Conservation (phyloP, 2,888 invertebrate genomes). For the Drosophila eohydei region DNA sequence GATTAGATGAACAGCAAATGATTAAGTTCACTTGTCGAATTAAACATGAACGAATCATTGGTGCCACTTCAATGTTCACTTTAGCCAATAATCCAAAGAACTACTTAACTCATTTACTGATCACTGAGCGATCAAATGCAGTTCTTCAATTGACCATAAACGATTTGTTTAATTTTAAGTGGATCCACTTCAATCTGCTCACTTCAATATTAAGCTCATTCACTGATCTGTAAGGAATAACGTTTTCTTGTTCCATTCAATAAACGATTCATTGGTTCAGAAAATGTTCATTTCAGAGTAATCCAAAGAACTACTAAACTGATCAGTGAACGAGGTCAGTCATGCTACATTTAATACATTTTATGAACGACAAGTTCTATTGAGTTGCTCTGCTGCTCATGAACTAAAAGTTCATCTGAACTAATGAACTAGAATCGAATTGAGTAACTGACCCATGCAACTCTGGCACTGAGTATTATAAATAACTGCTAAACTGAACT, state of each 20-base stretch:
- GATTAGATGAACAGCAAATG: no score
- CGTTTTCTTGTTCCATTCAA: no score
- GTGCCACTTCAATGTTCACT: no score
- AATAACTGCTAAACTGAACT: not conserved
- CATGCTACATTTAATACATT: no score
- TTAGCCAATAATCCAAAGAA: no score
- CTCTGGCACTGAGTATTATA: not conserved
- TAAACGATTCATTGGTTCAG: not conserved
- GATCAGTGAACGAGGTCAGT: not conserved
- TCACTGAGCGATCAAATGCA: no score
- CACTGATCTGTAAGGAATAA: no score
- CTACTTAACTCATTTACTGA: not conserved
- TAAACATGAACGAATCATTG: no score
- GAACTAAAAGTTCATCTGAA: no score
- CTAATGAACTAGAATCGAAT: not conserved
- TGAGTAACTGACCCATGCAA: not conserved
- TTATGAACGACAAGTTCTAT: not conserved
- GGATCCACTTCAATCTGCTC: not conserved
- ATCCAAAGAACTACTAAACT: not conserved
- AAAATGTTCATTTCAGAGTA: not conserved
- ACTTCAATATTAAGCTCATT: not conserved
- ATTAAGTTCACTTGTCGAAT: no score
- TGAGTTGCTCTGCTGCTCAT: not conserved
- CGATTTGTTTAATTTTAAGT: not conserved
- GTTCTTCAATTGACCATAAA: not conserved